Evolutionary conservation across 2,113 vertebrate species (phyloP).

Genomic region (Rhea pennata): DNA sequence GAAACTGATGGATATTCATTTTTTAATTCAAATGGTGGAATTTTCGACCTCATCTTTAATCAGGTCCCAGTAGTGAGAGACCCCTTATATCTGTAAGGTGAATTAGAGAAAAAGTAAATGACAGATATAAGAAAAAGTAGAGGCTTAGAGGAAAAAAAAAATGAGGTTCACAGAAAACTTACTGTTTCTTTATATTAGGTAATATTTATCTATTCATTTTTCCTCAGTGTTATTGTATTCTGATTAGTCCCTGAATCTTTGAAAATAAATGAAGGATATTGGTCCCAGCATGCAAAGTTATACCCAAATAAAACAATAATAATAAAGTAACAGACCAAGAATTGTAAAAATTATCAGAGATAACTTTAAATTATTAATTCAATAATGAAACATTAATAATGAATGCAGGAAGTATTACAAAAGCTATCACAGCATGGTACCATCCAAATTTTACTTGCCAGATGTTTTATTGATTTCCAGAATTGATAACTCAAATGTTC

Average conservation of each 20-base stretch:
- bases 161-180: neutral
- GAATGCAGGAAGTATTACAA: slow-evolving; percentile 74
- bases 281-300: neutral
- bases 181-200: slow-evolving; percentile 21
- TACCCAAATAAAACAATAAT: neutral
- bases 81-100: neutral
- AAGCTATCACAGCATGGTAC: slow-evolving; percentile 64
- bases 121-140: neutral
- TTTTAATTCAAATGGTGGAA: neutral
- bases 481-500: slow-evolving; percentile 64
- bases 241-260: slow-evolving; percentile 21
- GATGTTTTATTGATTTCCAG: slow-evolving; percentile 76
- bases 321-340: slow-evolving; percentile 30
- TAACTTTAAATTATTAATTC: slow-evolving; percentile 79
- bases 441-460: slow-evolving; percentile 67
- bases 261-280: neutral
- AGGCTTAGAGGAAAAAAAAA: neutral
- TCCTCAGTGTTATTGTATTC: neutral
- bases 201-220: slow-evolving; percentile 13
- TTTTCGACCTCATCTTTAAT: neutral
- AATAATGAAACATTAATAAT: slow-evolving; percentile 79
- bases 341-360: slow-evolving; percentile 72
- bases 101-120: slow-evolving; percentile 1
- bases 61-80: neutral
- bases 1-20: neutral